Evolutionary conservation across 2,888 invertebrate genomes (phyloP).

Genomic region (Liopterus haemorrhoidalis): DNA sequence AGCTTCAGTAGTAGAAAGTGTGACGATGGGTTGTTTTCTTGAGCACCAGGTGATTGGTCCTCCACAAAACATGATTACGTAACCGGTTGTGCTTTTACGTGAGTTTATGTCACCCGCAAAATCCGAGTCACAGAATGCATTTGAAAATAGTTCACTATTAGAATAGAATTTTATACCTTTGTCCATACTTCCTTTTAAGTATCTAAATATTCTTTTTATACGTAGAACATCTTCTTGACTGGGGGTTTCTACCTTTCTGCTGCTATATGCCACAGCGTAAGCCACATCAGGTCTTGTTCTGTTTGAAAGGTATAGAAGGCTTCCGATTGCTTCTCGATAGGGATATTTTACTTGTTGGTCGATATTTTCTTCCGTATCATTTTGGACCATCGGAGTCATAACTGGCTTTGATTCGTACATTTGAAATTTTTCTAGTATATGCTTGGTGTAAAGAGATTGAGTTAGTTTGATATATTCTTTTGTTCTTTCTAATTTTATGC

Average conservation of each 20-base stretch:
- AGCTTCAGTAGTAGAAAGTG: slow-evolving; percentile 31
- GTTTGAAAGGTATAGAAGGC: slow-evolving; percentile 5
- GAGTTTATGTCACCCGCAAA: slow-evolving; percentile 28
- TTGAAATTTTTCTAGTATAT: background rate
- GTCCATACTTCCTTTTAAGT: background rate
- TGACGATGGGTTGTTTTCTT: slow-evolving; percentile 26
- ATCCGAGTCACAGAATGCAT: slow-evolving; percentile 26
- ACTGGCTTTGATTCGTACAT: slow-evolving; percentile 10
- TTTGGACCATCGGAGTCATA: slow-evolving; percentile 7
- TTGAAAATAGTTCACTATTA: background rate
- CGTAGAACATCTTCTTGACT: background rate
- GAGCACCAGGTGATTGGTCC: slow-evolving; percentile 29
- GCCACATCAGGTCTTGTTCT: slow-evolving; percentile 5
- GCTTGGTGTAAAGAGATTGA: slow-evolving; percentile 8
- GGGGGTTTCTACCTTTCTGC: background rate
- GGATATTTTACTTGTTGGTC: slow-evolving; percentile 6
- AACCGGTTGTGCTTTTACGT: slow-evolving; percentile 30
- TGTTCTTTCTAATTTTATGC: slow-evolving; percentile 17
- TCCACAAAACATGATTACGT: slow-evolving; percentile 8
- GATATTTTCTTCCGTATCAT: slow-evolving; percentile 2
- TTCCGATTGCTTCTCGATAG: slow-evolving; percentile 3
- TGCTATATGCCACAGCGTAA: background rate
- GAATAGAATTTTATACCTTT: background rate
- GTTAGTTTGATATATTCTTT: slow-evolving; percentile 9
- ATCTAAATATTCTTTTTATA: slow-evolving; percentile 1